A percentile compares a stretch with the other conserved stretches of the same genome.
Conservation (phyloP, 2,888 invertebrate genomes). For the Meloe dianella region DNA sequence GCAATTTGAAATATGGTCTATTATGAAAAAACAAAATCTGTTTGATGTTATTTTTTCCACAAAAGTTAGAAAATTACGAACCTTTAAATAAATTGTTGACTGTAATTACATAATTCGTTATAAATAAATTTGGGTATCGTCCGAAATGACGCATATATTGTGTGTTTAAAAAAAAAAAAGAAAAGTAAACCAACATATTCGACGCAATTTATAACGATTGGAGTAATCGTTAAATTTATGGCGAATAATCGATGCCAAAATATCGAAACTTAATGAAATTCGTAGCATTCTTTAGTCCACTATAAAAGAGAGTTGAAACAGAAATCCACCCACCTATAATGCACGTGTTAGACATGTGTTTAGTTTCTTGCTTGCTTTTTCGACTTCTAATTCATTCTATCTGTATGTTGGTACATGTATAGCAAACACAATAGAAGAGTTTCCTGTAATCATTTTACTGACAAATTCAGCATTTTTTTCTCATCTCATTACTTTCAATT, state of each 20-base stretch:
- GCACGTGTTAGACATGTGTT: conserved; percentile 45
- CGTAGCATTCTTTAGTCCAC: conserved; percentile 36
- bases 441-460: conserved; percentile 32
- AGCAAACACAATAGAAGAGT: conserved; percentile 40
- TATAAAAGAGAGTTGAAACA: not conserved
- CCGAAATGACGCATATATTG: conserved; percentile 27
- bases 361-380: conserved; percentile 35
- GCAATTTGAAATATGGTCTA: not conserved
- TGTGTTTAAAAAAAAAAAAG: too few relatives aligned
- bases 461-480: not conserved
- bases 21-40: not conserved
- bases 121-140: conserved; percentile 18
- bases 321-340: conserved; percentile 33
- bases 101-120: conserved; percentile 13
- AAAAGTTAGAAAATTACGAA: not conserved
- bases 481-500: not conserved
- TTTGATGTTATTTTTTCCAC: not conserved
- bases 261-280: conserved; percentile 49
- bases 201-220: not conserved
- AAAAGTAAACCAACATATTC: too few relatives aligned
- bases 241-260: conserved; percentile 40
- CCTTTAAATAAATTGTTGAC: conserved; percentile 1
- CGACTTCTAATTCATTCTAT: not conserved
- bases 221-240: conserved; percentile 44
- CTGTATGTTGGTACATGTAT: conserved; percentile 29